Evolutionary conservation across 2,113 vertebrate genomes (phyloP).

Genomic region (Vulpes vulpes): DNA sequence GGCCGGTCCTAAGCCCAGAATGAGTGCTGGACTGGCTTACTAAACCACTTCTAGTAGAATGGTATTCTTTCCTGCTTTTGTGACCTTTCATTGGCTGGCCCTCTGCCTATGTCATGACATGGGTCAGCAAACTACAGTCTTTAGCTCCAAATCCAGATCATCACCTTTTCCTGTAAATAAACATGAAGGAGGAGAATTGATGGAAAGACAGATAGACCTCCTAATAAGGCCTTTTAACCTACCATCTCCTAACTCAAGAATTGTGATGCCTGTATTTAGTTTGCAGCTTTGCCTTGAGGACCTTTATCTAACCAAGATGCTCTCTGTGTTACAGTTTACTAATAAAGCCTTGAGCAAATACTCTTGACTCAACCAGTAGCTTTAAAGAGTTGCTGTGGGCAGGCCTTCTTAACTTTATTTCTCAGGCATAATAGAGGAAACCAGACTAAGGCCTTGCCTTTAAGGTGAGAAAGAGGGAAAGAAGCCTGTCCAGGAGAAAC

Average conservation of each 20-base stretch:
- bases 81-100: background rate
- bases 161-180: background rate
- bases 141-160: background rate
- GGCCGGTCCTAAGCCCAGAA: background rate
- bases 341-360: slow-evolving; percentile 14
- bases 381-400: slow-evolving; percentile 7
- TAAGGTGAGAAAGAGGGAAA: slow-evolving; percentile 18
- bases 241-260: background rate
- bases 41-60: background rate
- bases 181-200: background rate
- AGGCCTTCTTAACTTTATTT: background rate
- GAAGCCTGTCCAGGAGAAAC: background rate
- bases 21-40: background rate
- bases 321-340: slow-evolving; percentile 27
- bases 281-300: slow-evolving; percentile 25
- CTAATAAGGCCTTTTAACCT: background rate
- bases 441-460: background rate
- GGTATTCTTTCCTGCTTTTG: background rate
- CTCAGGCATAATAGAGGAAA: slow-evolving; percentile 27
- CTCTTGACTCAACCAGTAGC: slow-evolving; percentile 25
- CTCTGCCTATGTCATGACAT: background rate
- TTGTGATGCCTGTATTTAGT: background rate
- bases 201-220: background rate
- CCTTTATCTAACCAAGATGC: background rate
- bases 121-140: background rate